A percentile compares a stretch with the other conserved stretches of the same genome.
Conservation (phyloP, 2,797 vertebrate species). For the Acropternis orthonyx region DNA sequence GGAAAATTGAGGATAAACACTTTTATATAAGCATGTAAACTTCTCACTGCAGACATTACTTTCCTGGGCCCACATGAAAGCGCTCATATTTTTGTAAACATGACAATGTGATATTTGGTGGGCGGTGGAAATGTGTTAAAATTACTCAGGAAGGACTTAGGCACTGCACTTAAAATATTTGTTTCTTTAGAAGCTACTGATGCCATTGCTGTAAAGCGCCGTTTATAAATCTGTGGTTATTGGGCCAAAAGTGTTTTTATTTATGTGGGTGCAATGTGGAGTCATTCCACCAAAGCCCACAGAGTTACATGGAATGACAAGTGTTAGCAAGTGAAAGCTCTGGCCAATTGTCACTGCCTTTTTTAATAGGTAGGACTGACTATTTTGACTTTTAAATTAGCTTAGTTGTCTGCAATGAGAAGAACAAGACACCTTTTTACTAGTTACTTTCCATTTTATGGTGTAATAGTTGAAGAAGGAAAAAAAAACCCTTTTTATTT, state of each 20-base stretch:
- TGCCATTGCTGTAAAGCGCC: neutral
- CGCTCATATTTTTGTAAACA: neutral
- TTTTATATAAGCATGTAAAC: conserved; percentile 20
- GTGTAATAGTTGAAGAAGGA: neutral
- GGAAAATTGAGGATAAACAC: neutral
- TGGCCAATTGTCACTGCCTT: neutral
- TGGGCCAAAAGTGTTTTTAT: neutral
- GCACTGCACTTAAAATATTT: neutral
- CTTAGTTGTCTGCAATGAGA: neutral
- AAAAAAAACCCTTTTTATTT: neutral
- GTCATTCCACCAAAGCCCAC: neutral
- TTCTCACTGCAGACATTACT: conserved; percentile 24
- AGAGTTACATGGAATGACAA: neutral
- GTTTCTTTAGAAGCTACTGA: neutral
- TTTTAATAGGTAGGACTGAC: neutral
- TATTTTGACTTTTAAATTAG: neutral
- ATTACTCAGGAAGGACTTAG: neutral
- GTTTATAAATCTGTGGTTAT: neutral
- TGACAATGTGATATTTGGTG: neutral
- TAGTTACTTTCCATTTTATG: neutral
- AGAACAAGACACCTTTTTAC: neutral
- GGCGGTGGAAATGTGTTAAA: neutral
- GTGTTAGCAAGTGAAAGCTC: neutral
- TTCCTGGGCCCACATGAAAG: conserved; percentile 26
- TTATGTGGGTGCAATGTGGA: neutral